Percentiles rank a stretch among this genome's conserved stretches.
Conservation (phyloP, 2,888 invertebrate genomes). For the Campoplex nolae region DNA sequence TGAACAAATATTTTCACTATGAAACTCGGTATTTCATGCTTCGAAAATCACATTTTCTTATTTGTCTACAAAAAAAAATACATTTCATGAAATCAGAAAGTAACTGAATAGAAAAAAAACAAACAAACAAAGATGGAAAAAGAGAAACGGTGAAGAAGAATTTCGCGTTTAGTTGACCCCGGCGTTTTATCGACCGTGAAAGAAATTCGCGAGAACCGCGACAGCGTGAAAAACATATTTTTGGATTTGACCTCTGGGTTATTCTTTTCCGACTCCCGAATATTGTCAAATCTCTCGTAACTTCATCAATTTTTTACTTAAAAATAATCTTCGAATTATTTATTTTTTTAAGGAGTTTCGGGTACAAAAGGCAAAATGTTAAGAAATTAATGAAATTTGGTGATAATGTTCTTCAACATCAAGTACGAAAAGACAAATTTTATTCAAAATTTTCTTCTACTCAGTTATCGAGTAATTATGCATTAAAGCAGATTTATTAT, state of each 20-base stretch:
- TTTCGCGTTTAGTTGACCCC: constrained; percentile 46
- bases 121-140: no score
- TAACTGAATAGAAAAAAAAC: not conserved
- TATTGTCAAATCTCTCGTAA: not conserved
- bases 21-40: not conserved
- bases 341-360: no score
- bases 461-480: no score
- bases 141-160: not conserved
- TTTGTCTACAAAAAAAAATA: not conserved
- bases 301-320: not conserved
- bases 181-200: constrained; percentile 47
- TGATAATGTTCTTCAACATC: no score
- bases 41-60: not conserved
- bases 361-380: no score
- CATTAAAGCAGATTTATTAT: no score
- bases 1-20: not conserved
- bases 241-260: not conserved
- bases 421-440: no score
- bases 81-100: not conserved
- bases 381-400: no score
- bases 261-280: not conserved
- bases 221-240: constrained; percentile 39
- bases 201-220: constrained; percentile 1
- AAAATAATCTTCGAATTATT: no score
- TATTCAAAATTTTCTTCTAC: no score